phyloP scores from a whole-genome alignment of 2,888 invertebrate species.

The Elegia similella region DNA sequence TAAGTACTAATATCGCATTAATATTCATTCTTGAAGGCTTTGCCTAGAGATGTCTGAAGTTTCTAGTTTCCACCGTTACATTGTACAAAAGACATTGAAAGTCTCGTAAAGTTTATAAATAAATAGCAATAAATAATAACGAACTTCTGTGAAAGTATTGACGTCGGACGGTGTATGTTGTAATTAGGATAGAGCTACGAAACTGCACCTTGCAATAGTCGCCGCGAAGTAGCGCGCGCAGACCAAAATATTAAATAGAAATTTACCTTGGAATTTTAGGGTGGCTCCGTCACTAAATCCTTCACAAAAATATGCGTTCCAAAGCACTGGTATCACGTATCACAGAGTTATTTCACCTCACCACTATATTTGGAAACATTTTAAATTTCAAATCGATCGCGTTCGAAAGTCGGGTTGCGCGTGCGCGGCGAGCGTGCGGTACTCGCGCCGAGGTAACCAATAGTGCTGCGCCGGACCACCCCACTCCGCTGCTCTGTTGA shows the following conservation, averaged over 20 bases:
- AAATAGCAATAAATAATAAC: slow-evolving; percentile 30
- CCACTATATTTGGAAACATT: slow-evolving; percentile 66
- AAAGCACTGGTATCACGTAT: slow-evolving; percentile 41
- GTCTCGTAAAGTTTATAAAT: slow-evolving; percentile 44
- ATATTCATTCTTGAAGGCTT: slow-evolving; percentile 16
- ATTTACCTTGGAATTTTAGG: slow-evolving; percentile 61
- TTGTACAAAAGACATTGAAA: slow-evolving; percentile 3
- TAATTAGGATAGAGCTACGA: slow-evolving; percentile 62
- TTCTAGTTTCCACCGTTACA: slow-evolving; percentile 12
- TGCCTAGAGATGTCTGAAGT: slow-evolving; percentile 9
- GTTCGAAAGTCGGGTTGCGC: slow-evolving; percentile 56
- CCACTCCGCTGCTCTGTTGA: slow-evolving; percentile 61
- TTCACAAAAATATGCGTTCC: slow-evolving; percentile 43
- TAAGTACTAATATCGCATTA: slow-evolving; percentile 6
- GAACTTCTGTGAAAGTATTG: slow-evolving; percentile 49
- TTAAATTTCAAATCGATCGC: slow-evolving; percentile 49
- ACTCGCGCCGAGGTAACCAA: slow-evolving; percentile 52
- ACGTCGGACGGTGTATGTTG: slow-evolving; percentile 54
- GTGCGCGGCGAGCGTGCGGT: slow-evolving; percentile 56
- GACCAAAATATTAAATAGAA: slow-evolving; percentile 36
- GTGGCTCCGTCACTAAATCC: slow-evolving; percentile 56
- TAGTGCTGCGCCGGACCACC: slow-evolving; percentile 53
- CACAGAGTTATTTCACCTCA: slow-evolving; percentile 60
- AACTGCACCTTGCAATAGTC: slow-evolving; percentile 59
- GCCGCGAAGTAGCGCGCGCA: slow-evolving; percentile 37